Base-by-base conservation (phyloP, 2,113 vertebrate genomes). In the Chloebia gouldiae region DNA sequence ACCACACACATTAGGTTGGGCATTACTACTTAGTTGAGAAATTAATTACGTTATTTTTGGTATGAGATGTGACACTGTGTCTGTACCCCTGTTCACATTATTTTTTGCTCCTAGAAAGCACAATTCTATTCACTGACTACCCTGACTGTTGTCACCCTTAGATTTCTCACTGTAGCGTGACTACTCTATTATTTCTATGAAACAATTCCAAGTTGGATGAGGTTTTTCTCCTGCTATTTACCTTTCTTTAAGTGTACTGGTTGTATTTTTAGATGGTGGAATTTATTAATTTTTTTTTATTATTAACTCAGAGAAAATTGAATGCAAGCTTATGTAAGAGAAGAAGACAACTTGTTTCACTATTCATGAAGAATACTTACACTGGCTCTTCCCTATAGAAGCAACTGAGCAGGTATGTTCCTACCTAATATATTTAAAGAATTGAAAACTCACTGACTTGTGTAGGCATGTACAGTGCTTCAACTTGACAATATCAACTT, bases 151-250 rank as follows among this genome's bases (percentile, higher is more conserved):
- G 18, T 68, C 56, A 91, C 28, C 18, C 45, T 59, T 22, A 66
- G 6, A 12, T 56, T 83, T 83, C 49, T 81, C 69, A 63, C 22
- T 79, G 31, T 30, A 71, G 45, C 40, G 44, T 9, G 75, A 72
- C 6, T 65, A 7, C 25, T 61, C 40, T 24, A 10, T 24, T 65
- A 24, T 44, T 87, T 65, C 59, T 79, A 7, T 20, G 6, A 70
- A 77, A 88, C 49, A 69, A 5, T 79, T 75, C 30, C 59, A 59
- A 16, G 16, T 11, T 83, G 13, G 24, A 78, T 40, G 21, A 10
- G 4, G 2, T 3, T 35, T 68, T 39, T 11, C 1, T 0, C 4
- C 24, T 19, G 15, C 5, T 2, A 7, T 35, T 69, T 64, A 20
- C 24, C 54, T 64, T 61, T 31, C 63, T 81, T 90, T 13, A 65